Base-by-base conservation (phyloP, 2,113 vertebrate species). In the Philantomba maxwellii region DNA sequence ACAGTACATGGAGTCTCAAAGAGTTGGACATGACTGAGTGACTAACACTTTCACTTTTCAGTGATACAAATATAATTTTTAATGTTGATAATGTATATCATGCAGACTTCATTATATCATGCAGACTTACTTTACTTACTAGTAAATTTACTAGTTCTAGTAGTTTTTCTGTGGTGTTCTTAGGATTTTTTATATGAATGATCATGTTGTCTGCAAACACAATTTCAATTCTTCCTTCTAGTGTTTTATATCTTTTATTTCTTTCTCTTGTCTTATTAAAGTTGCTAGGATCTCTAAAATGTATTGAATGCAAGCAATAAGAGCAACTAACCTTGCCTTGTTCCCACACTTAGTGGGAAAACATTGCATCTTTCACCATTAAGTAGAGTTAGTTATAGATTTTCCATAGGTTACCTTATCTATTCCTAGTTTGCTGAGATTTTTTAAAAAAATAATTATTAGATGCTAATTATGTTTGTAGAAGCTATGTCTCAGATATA, bases 161-260 rank as follows among this genome's bases (percentile, higher is more conserved):
- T 89, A 89, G 86, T 70, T 94, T 87, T 96, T 70, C 36, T 83
- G 2, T 49, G 60, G 26, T 78, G 30, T 60, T 70, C 26, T 94
- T 66, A 83, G 73, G 82, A 64, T 64, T 78, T 87, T 94, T 89
- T 55, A 82, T 19, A 64, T 87, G 28, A 26, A 19, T 83, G 55
- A 49, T 77, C 51, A 64, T 92, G 16, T 77, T 47, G 17, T 81
- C 33, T 93, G 53, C 30, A 95, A 94, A 89, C 82, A 43, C 4
- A 73, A 23, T 92, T 94, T 96, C 84, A 92, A 43, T 85, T 96
- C 51, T 88, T 96, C 25, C 57, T 95, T 82, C n/a, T 19, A 91
- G 6, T 73, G 47, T 93, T 5, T 53, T 95, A 53, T 26, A 6
- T 33, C 6, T 88, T 91, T 81, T 51, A 36, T 86, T 92, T 90